Percentiles rank a stretch among this genome's conserved stretches.
phyloP scores from a whole-genome alignment of 2,797 vertebrate species.

The Labroides dimidiatus region DNA sequence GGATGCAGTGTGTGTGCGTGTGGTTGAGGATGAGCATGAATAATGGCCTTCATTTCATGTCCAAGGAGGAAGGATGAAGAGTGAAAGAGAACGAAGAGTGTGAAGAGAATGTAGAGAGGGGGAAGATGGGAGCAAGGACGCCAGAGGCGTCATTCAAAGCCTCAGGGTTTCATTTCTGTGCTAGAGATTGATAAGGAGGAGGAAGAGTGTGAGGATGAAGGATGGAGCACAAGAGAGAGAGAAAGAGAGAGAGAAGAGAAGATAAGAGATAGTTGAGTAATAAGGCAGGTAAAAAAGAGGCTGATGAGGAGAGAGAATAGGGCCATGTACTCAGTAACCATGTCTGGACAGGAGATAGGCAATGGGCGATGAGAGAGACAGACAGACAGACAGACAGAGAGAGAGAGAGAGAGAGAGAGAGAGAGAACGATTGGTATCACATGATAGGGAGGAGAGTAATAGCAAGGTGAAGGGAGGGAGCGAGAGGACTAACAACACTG shows the following conservation, averaged over 20 bases:
- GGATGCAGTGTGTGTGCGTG: slow-evolving; percentile 7
- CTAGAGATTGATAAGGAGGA: slow-evolving; percentile 47
- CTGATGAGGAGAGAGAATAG: slow-evolving; percentile 41
- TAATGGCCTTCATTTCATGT: slow-evolving; percentile 36
- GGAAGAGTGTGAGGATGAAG: slow-evolving; percentile 21
- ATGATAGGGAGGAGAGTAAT: slow-evolving; percentile 69
- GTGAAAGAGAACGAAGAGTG: slow-evolving; percentile 16
- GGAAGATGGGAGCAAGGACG: slow-evolving; percentile 29
- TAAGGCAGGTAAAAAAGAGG: slow-evolving; percentile 39
- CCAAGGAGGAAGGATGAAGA: slow-evolving; percentile 22
- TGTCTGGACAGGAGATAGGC: slow-evolving; percentile 50
- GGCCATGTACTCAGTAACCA: slow-evolving; percentile 50
- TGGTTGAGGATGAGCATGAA: slow-evolving; percentile 18
- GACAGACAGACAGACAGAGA: slow-evolving; percentile 28
- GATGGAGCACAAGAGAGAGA: slow-evolving; percentile 8
- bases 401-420: slow-evolving; percentile 16
- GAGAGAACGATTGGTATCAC: slow-evolving; percentile 60
- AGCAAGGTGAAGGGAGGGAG: slow-evolving; percentile 76
- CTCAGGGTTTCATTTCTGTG: slow-evolving; percentile 49
- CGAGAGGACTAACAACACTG: slow-evolving; percentile 59
- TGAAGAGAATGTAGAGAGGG: slow-evolving; percentile 7
- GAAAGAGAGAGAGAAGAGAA: slow-evolving; percentile 12
- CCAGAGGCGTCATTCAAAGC: slow-evolving; percentile 43
- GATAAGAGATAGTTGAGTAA: not conserved
- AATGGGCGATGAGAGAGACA: slow-evolving; percentile 5